Evolutionary conservation across 1,140 invertebrate genomes (phyloP), one percentile per base, ranked within the genome.

Genomic region (Antheraea mylitta): DNA sequence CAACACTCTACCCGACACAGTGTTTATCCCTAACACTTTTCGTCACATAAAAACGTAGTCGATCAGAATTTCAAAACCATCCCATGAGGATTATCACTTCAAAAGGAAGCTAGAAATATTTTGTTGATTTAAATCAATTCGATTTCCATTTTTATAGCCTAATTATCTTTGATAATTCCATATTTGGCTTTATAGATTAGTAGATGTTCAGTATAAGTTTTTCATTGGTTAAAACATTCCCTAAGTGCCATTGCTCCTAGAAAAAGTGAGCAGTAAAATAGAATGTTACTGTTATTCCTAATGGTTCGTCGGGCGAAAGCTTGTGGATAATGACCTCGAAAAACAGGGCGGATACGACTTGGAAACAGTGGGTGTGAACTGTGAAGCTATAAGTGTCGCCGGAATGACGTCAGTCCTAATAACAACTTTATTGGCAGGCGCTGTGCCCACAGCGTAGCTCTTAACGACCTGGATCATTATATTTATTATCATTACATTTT

Each of bases 301-400:
- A 53, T 53, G 45, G 45, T 53, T 6, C 45, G 45, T 16, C 45
- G 16, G 45, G 45, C 45, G 45, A 53, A n/a, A 16, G 45, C 45
- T 53, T 53, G 11, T 13, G 45, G 45, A 53, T 53, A 53, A 53
- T 53, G 45, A n/a, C 45, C 45, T 6, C 45, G 45, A n/a, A 53
- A 53, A 53, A 53, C 45, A 53, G 45, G 45, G 45, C 45, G 45
- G 45, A 53, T 53, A 53, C 45, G 45, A n/a, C 45, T 16, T 53
- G 45, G 45, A 53, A 53, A 53, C 45, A 53, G 45, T 53, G 45
- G 45, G 45, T 53, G 45, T 53, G 45, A 53, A 53, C 9, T 53
- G 45, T 53, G 45, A 53, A 53, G 45, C 45, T 53, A 53, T 53
- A 53, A 53, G 45, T 53, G 45, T 53, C 45, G 45, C 45, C 45